Evolutionary conservation across 1,140 invertebrate species (phyloP), one percentile per base, ranked within the genome.

Genomic region (Parasteatoda tepidariorum): DNA sequence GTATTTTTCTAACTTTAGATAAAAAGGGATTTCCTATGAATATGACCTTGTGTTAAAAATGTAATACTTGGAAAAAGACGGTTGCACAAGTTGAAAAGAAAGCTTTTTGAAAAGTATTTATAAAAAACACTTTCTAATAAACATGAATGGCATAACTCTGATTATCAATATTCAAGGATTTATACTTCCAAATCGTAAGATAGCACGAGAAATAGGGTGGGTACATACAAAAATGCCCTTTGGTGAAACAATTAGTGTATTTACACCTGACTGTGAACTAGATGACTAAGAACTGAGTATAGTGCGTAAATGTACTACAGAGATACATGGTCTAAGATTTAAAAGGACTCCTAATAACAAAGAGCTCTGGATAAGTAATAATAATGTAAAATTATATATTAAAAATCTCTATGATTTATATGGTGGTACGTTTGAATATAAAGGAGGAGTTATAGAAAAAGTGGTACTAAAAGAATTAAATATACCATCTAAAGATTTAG

Each of bases 311-410:
- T 62, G 4, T 62, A 62, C 59, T 9, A 28, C 2, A 26, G 22
- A 62, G 30, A 9, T 30, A 28, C 59, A 62, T 62, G 26, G 59
- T 62, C 30, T 62, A 13, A 62, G 59, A 62, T 62, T 62, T 62
- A 62, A 62, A 30, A 62, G 24, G 30, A 26, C 2, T 28, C 1
- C 59, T 28, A 28, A 30, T 0, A 62, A 62, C 26, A 26, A 28
- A 28, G 22, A 28, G 6, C 59, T 28, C 5, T 30, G 22, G 13
- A 62, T 62, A 62, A 62, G 26, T 62, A 62, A 62, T 62, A 62
- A 28, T 28, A 28, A 62, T 26, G 11, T 62, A 28, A 62, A 62
- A 28, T 28, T 2, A 28, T 62, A 62, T 62, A 28, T 28, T 5
- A 62, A 62, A 9, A 62, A 62, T 62, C 26, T 62, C 26, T 26